Evolutionary conservation across 2,113 vertebrate genomes (phyloP), one percentile per base, ranked within the genome.

Genomic region (Smithornis capensis): DNA sequence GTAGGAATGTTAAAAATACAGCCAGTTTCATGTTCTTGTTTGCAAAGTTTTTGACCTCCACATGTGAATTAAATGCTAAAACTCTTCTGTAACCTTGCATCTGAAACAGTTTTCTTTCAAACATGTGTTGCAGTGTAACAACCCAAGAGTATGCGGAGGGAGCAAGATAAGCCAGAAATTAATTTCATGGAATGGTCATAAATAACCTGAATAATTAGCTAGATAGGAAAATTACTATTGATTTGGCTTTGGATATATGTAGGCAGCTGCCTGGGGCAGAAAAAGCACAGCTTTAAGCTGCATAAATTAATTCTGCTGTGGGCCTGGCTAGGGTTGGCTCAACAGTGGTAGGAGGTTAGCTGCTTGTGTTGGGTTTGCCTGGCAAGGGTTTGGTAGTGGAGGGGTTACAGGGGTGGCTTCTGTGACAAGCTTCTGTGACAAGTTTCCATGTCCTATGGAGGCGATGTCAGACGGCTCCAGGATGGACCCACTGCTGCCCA

Each of bases 401-500:
- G 45, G 23, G 5, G 5, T 3, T 27, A 1, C 2, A 1, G 29
- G 25, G 18, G 13, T 23, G 31, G 7, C 15, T 37, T 13, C 40
- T 68, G 25, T 55, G 47, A n/a, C 47, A 10, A 21, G 7, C 15
- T 37, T 13, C 40, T 68, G 25, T 55, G 47, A n/a, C 47, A 10
- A 21, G 74, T 53, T 42, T 9, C 52, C 5, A 0, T 7, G 27
- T 37, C 35, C 0, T 0, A 7, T 24, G 47, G 19, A 68, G 42
- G 45, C 0, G 1, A 5, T 21, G 60, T 25, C 0, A n/a, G 0
- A 29, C 0, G 0, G n/a, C 25, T 60, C 60, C 75, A 60, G 40
- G 59, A 24, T 6, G 17, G 28, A 23, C 23, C 35, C 4, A 4
- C 10, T 4, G 4, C 69, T 45, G 60, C 27, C 37, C 60, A 40